Conservation (phyloP, 1,140 invertebrate species). For the Eriosoma lanigerum region DNA sequence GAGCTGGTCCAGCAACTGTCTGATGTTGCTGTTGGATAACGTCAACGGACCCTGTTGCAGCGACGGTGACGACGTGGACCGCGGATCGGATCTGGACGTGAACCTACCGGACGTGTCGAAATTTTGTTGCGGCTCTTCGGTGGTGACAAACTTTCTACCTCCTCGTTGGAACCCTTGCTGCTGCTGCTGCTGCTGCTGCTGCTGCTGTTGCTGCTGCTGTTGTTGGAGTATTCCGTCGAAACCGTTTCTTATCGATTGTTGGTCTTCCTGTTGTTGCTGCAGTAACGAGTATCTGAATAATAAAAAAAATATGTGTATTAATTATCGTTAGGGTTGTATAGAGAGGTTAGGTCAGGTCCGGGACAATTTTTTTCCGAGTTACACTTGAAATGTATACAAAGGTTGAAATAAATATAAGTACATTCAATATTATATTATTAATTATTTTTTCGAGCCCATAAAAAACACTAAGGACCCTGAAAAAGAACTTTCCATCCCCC, state of each 20-base stretch:
- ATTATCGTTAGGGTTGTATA: too few species aligned
- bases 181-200: constrained; percentile 4
- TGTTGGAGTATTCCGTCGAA: not conserved
- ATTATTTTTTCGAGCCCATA: too few species aligned
- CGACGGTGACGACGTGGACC: not conserved
- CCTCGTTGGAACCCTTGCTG: constrained; percentile 30
- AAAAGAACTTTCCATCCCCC: too few species aligned
- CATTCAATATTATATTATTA: too few species aligned
- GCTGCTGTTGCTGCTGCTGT: not conserved
- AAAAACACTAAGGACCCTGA: too few species aligned
- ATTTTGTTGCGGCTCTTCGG: constrained; percentile 13
- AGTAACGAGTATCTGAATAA: not conserved
- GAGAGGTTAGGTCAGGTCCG: too few species aligned
- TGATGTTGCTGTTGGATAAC: constrained; percentile 54
- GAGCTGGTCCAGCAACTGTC: constrained; percentile 66
- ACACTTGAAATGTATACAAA: too few species aligned
- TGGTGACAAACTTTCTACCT: constrained; percentile 8
- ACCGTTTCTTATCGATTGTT: not conserved
- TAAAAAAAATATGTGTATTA: too few species aligned
- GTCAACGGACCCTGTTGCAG: constrained; percentile 38
- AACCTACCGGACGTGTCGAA: constrained; percentile 32
- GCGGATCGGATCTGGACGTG: not conserved
- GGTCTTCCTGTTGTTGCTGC: not conserved
- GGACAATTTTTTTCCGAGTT: too few species aligned
- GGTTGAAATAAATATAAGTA: too few species aligned